Evolutionary conservation across 2,113 vertebrate genomes (phyloP), one percentile per base, ranked within the genome.

Genomic region (Dendropsophus ebraccatus): DNA sequence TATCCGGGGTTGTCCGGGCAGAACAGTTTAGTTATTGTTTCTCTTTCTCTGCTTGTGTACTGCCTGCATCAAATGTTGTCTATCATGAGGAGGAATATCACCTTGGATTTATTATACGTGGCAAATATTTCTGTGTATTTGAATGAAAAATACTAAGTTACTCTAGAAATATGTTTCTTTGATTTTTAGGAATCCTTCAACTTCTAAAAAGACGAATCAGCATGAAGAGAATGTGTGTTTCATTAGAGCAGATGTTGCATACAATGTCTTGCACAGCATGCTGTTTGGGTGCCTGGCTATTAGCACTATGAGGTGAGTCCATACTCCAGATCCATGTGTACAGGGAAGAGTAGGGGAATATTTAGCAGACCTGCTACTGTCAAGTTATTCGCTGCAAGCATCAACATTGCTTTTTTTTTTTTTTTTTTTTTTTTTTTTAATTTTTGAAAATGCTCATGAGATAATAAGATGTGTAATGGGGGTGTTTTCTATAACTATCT

Each of bases 301-400:
- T 91, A 98, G 97, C 91, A 99, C 98, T 11, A 99, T 99, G 97
- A 97, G 98, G 98, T 99, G 94, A 80, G 54, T 19, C 28, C 4
- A 37, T 1, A 4, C 11, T 16, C 8, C 0, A 58, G 1, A 23
- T 21, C 13, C 47, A 23, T 41, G 41, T 41, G 8, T 41, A 41
- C 41, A 41, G 41, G 41, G 8, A 41, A 41, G 4, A 41, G 41
- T 41, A 41, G 8, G 41, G 41, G 41, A 41, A 0, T n/a, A n/a
- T 73, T n/a, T 30, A 16, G 25, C 25, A 30, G 16, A 65, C 28
- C n/a, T n/a, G n/a, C n/a, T n/a, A n/a, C n/a, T 1, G 28, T 65
- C 17, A 30, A 65, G 62, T 32, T 67, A 35, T 30, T 30, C 28
- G 16, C 5, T 30, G 28, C 25, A 65, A 30, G 28, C 2, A 28